Base-by-base conservation (phyloP, 2,888 invertebrate species). In the Trichopoda pennipes region DNA sequence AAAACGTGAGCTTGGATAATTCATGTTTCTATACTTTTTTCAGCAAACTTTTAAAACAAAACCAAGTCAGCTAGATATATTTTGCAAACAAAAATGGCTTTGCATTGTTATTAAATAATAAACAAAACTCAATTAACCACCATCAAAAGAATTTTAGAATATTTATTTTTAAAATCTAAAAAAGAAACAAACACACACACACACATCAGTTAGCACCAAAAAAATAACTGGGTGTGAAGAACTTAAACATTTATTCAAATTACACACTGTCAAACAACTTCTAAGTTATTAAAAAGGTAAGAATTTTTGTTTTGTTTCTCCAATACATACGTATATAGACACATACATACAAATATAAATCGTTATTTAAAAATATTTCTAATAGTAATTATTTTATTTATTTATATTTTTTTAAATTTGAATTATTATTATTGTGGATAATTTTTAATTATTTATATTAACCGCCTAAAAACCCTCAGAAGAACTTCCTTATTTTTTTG, bases 261-360 rank as follows among this genome's bases (percentile, higher is more conserved):
- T 68, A 17, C 49, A 55, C 49, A 61, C 55, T 56, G 23, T 55
- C 55, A 49, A 68, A 49, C 23, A 28, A 28, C 28, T 49, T 38
- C 3, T 32, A 12, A 21, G 10, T 28, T 61, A 63, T 61, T 61
- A n/a, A 55, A 21, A 68, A 80, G 79, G 79, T 80, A 80, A 74
- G 68, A 28, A 35, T 10, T 17, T 49, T 19, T 51, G 21, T 16
- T 4, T 51, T 51, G 3, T 21, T 8, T 1, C 16, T 14, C 16
- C 16, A 10, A 23, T 6, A 8, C 14, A 35, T 35, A 35, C 35
- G 9, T 3, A 35, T 16, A 42, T 4, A 42, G 0, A 12, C 12
- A 42, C 3, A 4, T 42, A 16, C 14, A 4, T 16, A 16, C 14
- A 14, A 16, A 42, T 12, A 4, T 16, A 12, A 42, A 3, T 42